Evolutionary conservation across 2,888 invertebrate species (phyloP).

Genomic region (Netelia inedita): DNA sequence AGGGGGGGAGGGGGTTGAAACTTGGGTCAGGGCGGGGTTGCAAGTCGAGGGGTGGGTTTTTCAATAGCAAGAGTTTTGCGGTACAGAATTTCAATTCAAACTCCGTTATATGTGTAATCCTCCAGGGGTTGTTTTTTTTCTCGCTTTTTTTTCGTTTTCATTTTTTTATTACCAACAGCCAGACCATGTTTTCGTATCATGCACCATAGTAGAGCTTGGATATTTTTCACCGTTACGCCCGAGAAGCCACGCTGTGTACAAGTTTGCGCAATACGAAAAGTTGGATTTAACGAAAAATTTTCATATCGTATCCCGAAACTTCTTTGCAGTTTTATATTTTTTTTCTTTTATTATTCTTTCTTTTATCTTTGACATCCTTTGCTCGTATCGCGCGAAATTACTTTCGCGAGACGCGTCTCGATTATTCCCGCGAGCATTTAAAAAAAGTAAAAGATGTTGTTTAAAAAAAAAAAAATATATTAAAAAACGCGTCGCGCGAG

Average conservation of each 20-base stretch:
- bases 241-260: neutral
- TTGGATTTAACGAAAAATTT: too few species aligned
- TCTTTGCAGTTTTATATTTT: too few species aligned
- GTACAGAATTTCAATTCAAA: slow-evolving; percentile 55
- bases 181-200: slow-evolving; percentile 35
- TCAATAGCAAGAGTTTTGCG: slow-evolving; percentile 40
- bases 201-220: neutral
- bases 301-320: too few species aligned
- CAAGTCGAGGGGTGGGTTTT: neutral
- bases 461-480: too few species aligned
- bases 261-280: too few species aligned
- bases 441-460: neutral
- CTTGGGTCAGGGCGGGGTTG: too few species aligned
- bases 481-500: too few species aligned
- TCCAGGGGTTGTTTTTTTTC: neutral
- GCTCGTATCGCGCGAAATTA: slow-evolving; percentile 21
- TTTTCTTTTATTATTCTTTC: neutral
- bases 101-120: slow-evolving; percentile 1
- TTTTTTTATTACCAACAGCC: neutral
- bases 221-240: slow-evolving; percentile 2
- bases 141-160: neutral
- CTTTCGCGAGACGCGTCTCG: slow-evolving; percentile 8
- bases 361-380: slow-evolving; percentile 9
- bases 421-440: slow-evolving; percentile 2
- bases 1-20: neutral